A percentile compares a stretch with the other conserved stretches of the same genome.
These are phyloP conservation scores for Amphilophus citrinellus DNA, from an alignment of 2,113 vertebrate genomes.

Conservation along the genomic window DNA sequence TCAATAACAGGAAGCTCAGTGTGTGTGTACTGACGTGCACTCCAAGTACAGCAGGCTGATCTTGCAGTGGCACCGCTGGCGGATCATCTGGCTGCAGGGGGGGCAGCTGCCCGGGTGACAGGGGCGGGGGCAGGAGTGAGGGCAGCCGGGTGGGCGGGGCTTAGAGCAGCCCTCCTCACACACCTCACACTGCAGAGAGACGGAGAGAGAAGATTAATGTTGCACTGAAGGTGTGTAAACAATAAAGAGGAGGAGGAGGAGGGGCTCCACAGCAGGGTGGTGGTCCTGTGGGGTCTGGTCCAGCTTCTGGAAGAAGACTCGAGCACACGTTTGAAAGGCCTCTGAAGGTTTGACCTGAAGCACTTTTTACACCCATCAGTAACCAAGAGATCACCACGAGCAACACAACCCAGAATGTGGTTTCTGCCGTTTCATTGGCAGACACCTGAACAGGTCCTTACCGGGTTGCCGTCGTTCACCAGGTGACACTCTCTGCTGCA, in stretches of 20 bases:
- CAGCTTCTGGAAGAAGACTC: too few species aligned
- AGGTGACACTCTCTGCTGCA: slow-evolving; percentile 71
- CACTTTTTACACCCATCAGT: too few species aligned
- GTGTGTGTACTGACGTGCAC: slow-evolving; percentile 66
- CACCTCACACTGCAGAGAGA: slow-evolving; percentile 61
- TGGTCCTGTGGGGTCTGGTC: too few species aligned
- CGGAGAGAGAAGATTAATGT: neutral
- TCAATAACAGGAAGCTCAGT: neutral
- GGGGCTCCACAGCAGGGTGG: too few species aligned
- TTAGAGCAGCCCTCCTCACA: slow-evolving; percentile 68
- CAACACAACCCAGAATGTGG: accelerated
- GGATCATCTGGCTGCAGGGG: slow-evolving; percentile 66
- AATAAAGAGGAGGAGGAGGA: too few species aligned
- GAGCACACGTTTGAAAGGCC: too few species aligned
- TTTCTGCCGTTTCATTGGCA: too few species aligned
- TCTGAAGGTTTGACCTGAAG: too few species aligned
- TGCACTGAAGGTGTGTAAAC: too few species aligned
- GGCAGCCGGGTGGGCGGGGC: slow-evolving; percentile 65
- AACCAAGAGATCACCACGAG: neutral
- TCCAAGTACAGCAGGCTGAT: slow-evolving; percentile 72
- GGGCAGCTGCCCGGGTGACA: slow-evolving; percentile 70
- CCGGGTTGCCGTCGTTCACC: slow-evolving; percentile 50
- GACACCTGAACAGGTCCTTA: slow-evolving; percentile 1
- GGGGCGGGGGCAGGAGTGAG: slow-evolving; percentile 64
- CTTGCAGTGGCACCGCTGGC: slow-evolving; percentile 76